A percentile compares a stretch with the other conserved stretches of the same genome.
Conservation (phyloP, 2,888 invertebrate species). For the Conistra vaccinii region DNA sequence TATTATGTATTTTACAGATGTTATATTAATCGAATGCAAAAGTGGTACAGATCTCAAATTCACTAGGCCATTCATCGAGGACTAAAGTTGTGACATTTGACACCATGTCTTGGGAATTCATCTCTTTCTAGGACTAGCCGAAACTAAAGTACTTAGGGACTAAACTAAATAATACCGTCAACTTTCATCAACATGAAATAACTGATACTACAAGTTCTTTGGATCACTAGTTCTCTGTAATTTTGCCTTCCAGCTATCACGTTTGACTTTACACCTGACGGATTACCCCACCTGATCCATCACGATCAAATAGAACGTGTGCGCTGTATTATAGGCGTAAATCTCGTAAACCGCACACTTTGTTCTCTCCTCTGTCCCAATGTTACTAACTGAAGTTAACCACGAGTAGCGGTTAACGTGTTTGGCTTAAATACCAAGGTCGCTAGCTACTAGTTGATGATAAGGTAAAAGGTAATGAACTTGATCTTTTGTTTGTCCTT, state of each 20-base stretch:
- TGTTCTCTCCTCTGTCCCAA: conserved; percentile 22
- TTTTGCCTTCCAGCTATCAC: conserved; percentile 1
- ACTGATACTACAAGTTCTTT: too few relatives aligned
- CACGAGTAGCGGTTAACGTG: conserved; percentile 14
- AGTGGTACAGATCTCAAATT: background rate
- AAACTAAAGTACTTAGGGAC: background rate
- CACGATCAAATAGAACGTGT: conserved; percentile 30
- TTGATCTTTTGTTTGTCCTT: background rate
- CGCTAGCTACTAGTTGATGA: background rate
- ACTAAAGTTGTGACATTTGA: background rate
- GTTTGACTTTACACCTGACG: conserved; percentile 17
- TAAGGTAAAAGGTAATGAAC: background rate
- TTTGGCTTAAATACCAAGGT: conserved; percentile 14
- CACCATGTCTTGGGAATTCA: too few relatives aligned
- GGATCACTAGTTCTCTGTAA: background rate
- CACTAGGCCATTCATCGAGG: background rate
- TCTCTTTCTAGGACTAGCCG: background rate
- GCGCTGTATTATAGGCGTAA: conserved; percentile 26
- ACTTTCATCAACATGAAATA: too few relatives aligned
- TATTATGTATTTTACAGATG: background rate
- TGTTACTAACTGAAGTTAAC: conserved; percentile 19
- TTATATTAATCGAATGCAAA: background rate
- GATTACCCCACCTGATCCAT: conserved; percentile 26
- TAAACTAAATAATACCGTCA: too few relatives aligned
- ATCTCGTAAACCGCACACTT: conserved; percentile 33